Evolutionary conservation across 2,113 vertebrate genomes (phyloP), one percentile per base, ranked within the genome.

Genomic region (Centrocercus urophasianus): DNA sequence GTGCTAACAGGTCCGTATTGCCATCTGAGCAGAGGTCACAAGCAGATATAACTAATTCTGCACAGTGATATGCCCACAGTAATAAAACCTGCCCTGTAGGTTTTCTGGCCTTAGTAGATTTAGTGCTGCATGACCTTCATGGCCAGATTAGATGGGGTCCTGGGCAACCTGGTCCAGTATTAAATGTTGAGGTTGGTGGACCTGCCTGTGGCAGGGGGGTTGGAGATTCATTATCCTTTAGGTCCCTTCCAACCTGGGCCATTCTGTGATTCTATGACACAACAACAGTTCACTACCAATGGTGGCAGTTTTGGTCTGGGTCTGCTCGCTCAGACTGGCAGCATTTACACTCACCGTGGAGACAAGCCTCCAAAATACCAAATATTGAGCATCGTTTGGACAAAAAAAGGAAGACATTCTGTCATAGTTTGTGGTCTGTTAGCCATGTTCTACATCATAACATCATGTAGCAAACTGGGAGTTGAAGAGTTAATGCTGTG

Each of bases 1-100:
- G 47, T 0, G 0, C 17, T 75, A 52, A 61, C 54, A 79, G 82
- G 40, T 16, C 4, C 10, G n/a, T 1, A 1, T 2, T 0, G 0
- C 27, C 64, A 54, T 27, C 63, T 54, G 5, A 0, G 48, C 0
- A 25, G 59, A 85, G 85, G 59, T 38, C 54, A 20, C 45, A 43
- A 34, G 30, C 38, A 73, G 71, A 89, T 8, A 52, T 0, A 63
- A 63, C 9, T 50, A 25, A 45, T 45, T 28, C n/a, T 47, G 36
- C 54, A 59, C 34, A 43, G 45, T 2, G 36, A 73, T 43, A 10
- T 13, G 50, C 40, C 71, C 48, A 32, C 43, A 65, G 57, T 17
- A 65, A 54, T 43, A 75, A 77, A 60, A 72, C 67, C 59, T 45
- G 48, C 63, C 85, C 61, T 0, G 1, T 1, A 59, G 88, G 71